phyloP scores from a whole-genome alignment of 2,797 vertebrate genomes.

The Artibeus lituratus region DNA sequence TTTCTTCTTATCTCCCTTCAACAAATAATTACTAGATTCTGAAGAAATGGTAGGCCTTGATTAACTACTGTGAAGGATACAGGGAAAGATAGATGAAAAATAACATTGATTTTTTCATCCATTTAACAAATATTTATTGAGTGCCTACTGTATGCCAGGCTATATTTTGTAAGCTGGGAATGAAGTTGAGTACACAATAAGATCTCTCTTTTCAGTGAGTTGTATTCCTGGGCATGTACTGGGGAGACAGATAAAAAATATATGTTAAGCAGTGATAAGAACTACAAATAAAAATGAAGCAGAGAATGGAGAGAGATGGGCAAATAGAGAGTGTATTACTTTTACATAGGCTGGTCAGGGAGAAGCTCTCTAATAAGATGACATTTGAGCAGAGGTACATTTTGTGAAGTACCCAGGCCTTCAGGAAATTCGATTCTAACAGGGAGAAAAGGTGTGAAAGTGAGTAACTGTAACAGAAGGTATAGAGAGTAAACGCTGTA shows the following conservation, averaged over 20 bases:
- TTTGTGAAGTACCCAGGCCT: not conserved
- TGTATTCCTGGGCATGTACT: not conserved
- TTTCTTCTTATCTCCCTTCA: not conserved
- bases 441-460: not conserved
- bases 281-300: not conserved
- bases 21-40: not conserved
- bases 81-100: not conserved
- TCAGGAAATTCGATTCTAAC: not conserved
- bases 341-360: not conserved
- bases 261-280: not conserved
- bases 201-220: not conserved
- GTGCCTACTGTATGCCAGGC: not conserved
- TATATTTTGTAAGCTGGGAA: not conserved
- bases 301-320: not conserved
- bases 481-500: not conserved
- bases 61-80: not conserved
- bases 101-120: not conserved
- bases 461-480: not conserved
- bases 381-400: not conserved
- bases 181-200: not conserved
- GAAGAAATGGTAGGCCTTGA: not conserved
- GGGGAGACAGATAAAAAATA: not conserved
- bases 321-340: not conserved
- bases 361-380: not conserved
- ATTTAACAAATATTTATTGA: not conserved